Conservation (phyloP, 1,140 invertebrate genomes). For the Cotesia chilonis region DNA sequence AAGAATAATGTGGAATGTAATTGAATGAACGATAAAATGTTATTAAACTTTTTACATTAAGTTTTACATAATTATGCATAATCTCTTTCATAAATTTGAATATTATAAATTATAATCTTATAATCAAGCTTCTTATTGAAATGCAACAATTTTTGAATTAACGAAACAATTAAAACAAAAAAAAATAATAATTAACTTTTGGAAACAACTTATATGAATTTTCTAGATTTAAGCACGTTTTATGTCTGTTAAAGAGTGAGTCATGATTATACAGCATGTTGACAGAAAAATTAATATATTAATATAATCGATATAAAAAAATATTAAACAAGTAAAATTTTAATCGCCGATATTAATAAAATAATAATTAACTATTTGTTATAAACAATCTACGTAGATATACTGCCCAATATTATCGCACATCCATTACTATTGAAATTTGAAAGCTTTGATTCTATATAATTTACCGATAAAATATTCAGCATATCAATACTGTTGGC, state of each 20-base stretch:
- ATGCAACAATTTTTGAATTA: too few species aligned
- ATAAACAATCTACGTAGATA: constrained; percentile 42
- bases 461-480: constrained; percentile 10
- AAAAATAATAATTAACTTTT: neutral
- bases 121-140: constrained; percentile 49
- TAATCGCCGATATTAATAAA: constrained; percentile 20
- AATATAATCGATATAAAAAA: constrained; percentile 33
- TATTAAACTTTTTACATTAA: constrained; percentile 35
- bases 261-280: constrained; percentile 20
- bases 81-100: constrained; percentile 44
- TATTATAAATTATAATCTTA: constrained; percentile 46
- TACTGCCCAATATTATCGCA: constrained; percentile 20
- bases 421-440: constrained; percentile 31
- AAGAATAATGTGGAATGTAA: too few species aligned
- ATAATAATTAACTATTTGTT: constrained; percentile 35
- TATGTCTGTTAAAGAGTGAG: constrained; percentile 27
- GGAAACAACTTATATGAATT: constrained; percentile 46
- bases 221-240: constrained; percentile 38
- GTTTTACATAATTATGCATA: constrained; percentile 52
- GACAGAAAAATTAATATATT: constrained; percentile 19
- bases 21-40: constrained; percentile 26
- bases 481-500: constrained; percentile 38
- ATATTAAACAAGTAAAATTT: constrained; percentile 8
- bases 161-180: too few species aligned
- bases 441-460: constrained; percentile 36